phyloP scores from a whole-genome alignment of 2,888 invertebrate genomes.

The Acholoe squamosa region DNA sequence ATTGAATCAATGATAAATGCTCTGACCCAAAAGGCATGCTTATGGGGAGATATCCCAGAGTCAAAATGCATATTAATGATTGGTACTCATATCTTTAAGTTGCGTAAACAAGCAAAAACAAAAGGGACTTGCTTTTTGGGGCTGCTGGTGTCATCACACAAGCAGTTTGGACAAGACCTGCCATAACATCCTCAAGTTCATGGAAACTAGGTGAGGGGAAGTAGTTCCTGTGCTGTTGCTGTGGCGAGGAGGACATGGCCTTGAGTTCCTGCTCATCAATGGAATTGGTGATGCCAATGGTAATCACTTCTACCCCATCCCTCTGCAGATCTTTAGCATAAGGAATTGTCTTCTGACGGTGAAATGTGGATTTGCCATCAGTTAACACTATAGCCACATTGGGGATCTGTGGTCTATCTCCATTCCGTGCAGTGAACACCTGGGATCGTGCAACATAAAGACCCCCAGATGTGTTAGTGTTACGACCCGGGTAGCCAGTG shows the following conservation, averaged over 20 bases:
- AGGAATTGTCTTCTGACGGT: slow-evolving; percentile 45
- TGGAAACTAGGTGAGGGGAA: slow-evolving; percentile 12
- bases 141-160: neutral
- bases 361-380: slow-evolving; percentile 44
- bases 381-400: slow-evolving; percentile 24
- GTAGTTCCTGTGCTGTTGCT: neutral
- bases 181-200: neutral
- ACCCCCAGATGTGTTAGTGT: slow-evolving; percentile 47
- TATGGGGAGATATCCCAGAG: no score
- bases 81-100: no score
- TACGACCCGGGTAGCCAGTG: neutral
- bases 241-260: slow-evolving; percentile 12
- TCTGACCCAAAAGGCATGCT: no score
- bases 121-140: neutral
- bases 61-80: no score
- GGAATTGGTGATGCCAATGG: slow-evolving; percentile 20
- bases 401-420: neutral
- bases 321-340: slow-evolving; percentile 7
- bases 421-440: neutral
- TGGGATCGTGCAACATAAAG: neutral
- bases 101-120: neutral
- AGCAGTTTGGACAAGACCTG: neutral
- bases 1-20: no score
- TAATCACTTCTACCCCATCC: neutral
- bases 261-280: slow-evolving; percentile 20